Conservation (phyloP, 2,113 vertebrate species). For the Megaleporinus macrocephalus region DNA sequence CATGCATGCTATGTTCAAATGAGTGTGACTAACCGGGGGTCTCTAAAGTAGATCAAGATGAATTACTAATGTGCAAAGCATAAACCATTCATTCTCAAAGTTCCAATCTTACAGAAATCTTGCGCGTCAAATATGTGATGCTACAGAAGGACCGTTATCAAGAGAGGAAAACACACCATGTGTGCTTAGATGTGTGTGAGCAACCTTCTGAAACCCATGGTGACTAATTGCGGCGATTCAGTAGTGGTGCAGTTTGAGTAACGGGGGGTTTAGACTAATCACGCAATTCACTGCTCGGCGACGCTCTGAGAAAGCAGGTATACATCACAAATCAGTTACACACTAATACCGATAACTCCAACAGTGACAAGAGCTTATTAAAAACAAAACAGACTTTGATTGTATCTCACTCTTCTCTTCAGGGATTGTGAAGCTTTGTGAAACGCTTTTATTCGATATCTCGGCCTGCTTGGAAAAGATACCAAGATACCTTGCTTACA, state of each 20-base stretch:
- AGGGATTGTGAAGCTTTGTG: background rate
- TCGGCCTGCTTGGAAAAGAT: background rate
- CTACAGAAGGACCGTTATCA: background rate
- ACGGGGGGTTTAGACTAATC: background rate
- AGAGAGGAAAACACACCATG: background rate
- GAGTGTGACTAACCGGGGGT: too few species aligned
- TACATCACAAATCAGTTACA: background rate
- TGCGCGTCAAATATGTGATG: background rate
- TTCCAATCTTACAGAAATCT: background rate
- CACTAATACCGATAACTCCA: background rate
- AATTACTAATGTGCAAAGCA: too few species aligned
- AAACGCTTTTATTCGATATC: background rate
- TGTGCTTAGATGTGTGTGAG: background rate
- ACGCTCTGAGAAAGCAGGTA: background rate
- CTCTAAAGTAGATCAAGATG: too few species aligned
- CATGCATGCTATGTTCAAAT: rapidly evolving
- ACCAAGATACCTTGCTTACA: background rate
- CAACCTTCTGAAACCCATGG: background rate
- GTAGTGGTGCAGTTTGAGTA: background rate
- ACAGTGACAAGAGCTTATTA: background rate
- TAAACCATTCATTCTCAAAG: too few species aligned
- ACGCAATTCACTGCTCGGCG: background rate
- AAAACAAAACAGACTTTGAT: background rate
- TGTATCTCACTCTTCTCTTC: background rate
- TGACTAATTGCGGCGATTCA: constrained; percentile 11